Evolutionary conservation across 2,797 vertebrate species (phyloP), one percentile per base, ranked within the genome.

Genomic region (Mormyrops attenuatus): DNA sequence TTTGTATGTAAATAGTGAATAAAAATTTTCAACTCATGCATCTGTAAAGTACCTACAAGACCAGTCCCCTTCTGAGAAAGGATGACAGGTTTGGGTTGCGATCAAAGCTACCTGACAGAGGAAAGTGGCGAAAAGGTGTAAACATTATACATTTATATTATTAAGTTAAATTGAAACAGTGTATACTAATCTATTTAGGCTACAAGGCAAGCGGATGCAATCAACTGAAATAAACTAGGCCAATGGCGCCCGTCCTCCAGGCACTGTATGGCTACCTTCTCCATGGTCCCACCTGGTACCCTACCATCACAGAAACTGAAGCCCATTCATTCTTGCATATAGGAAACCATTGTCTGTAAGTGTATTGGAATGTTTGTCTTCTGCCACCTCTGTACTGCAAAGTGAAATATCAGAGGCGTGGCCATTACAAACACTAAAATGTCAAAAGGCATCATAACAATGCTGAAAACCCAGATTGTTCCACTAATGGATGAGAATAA

Each of bases 401-500:
- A 41, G 53, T 57, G 49, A 53, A 55, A 17, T 34, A 41, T 26
- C 85, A 30, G 26, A 87, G 26, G 50, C 20, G 30, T 20, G 47
- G 30, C 34, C 20, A 57, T 60, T 57, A 89, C 77, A 63, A 85
- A 89, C 88, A 89, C 26, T 38, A 47, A 85, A 89, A 84, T 63
- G 52, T 85, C 88, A 89, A 57, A 82, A 89, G 77, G 88, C 73
- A 60, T 55, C 77, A 89, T 85, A 84, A 60, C 77, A 89, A 60
- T 84, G 73, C 77, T 41, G 55, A 89, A 89, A 60, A 84, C 80
- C 77, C 53, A 41, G 80, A 84, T 85, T 53, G 66, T 80, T 84
- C 50, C n/a, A 26, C 73, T 89, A 89, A 89, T 89, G 88, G 52
- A 84, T n/a, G 88, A 52, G 49, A 88, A 88, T 73, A 80, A 80